Evolutionary conservation across 1,140 invertebrate species (phyloP).

Genomic region (Euglossa dilemma): DNA sequence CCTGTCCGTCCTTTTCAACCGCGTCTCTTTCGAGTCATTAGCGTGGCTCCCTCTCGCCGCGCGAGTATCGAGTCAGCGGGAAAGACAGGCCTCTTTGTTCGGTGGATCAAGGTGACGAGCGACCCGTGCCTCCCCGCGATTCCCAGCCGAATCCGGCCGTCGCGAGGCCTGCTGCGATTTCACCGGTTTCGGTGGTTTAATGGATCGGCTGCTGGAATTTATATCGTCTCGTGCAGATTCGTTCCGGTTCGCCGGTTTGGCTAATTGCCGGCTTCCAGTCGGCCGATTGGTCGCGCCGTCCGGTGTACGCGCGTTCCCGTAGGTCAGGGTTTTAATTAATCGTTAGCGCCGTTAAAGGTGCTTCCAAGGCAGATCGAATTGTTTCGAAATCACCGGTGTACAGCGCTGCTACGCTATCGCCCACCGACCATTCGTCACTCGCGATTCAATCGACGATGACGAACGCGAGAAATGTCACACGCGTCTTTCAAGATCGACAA

Average conservation of each 20-base stretch:
- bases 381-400: too few relatives aligned
- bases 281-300: neutral
- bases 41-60: slow-evolving; percentile 40
- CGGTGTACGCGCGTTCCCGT: neutral
- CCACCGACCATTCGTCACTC: too few relatives aligned
- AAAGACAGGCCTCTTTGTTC: slow-evolving; percentile 58
- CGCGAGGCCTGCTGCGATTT: slow-evolving; percentile 5
- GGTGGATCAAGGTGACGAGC: slow-evolving; percentile 33
- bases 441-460: too few relatives aligned
- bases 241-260: neutral
- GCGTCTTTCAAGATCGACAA: too few relatives aligned
- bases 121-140: slow-evolving; percentile 21
- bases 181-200: neutral
- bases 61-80: slow-evolving; percentile 9
- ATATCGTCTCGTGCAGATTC: neutral
- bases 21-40: slow-evolving; percentile 63
- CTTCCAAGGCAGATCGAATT: too few relatives aligned
- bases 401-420: too few relatives aligned
- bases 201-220: neutral
- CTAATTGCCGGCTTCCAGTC: neutral
- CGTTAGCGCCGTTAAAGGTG: too few relatives aligned
- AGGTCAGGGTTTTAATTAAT: too few relatives aligned
- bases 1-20: slow-evolving; percentile 51
- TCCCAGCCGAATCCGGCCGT: neutral
- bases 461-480: too few relatives aligned